Evolutionary conservation across 2,113 vertebrate genomes (phyloP).

Genomic region (Chinchilla lanigera): DNA sequence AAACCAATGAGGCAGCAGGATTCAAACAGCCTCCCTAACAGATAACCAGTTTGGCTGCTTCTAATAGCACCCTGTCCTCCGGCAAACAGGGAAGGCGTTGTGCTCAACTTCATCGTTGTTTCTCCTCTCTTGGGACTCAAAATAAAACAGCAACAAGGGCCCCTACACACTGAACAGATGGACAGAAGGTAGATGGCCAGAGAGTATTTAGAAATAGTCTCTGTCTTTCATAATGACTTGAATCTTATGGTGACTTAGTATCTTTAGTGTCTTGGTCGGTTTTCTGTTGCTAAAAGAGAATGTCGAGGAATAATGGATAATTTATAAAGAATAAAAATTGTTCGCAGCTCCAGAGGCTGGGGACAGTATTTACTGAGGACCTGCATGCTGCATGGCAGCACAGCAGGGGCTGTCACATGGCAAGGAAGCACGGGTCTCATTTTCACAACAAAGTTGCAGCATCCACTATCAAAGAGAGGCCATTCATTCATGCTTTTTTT

Average conservation of each 20-base stretch:
- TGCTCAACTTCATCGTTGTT: conserved; percentile 3
- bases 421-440: not conserved
- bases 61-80: not conserved
- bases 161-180: not conserved
- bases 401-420: not conserved
- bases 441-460: not conserved
- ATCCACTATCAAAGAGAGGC: not conserved
- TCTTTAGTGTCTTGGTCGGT: not conserved
- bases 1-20: not conserved
- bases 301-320: too few species aligned
- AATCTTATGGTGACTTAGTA: not conserved
- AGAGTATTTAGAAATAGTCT: not conserved
- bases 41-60: not conserved
- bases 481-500: too few species aligned
- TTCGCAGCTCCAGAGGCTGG: not conserved
- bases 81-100: conserved; percentile 37
- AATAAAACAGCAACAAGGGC: conserved; percentile 22
- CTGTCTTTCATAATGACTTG: not conserved
- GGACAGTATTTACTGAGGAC: not conserved
- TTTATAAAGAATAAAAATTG: not conserved
- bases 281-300: not conserved
- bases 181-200: not conserved
- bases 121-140: not conserved
- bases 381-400: too few species aligned
- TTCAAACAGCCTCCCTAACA: not conserved